Conservation (phyloP, 1,140 invertebrate genomes). For the Oreohelix idahoensis region DNA sequence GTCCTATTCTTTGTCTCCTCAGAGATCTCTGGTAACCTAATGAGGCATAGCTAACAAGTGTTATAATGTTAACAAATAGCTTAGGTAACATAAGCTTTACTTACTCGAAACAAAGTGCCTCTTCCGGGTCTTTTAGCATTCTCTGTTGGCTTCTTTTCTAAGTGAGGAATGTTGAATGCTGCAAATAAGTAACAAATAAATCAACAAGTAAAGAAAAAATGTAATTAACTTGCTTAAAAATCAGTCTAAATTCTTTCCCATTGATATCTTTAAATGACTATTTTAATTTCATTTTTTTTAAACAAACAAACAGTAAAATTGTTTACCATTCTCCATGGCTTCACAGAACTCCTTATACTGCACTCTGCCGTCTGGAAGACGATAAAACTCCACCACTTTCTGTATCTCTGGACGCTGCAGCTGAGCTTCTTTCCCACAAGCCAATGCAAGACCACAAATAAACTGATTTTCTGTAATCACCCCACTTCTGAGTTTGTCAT, state of each 20-base stretch:
- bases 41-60: too few relatives aligned
- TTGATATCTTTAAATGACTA: too few relatives aligned
- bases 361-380: slow-evolving; percentile 67
- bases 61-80: too few relatives aligned
- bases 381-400: slow-evolving; percentile 70
- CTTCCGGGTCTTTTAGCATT: slow-evolving; percentile 62
- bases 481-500: slow-evolving; percentile 71
- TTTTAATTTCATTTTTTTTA: too few relatives aligned
- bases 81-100: slow-evolving; percentile 36
- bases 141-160: slow-evolving; percentile 72
- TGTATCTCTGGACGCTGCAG: slow-evolving; percentile 68
- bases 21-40: too few relatives aligned
- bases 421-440: slow-evolving; percentile 71
- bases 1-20: too few relatives aligned
- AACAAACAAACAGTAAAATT: background rate
- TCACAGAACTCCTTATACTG: slow-evolving; percentile 72
- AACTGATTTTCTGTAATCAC: slow-evolving; percentile 73
- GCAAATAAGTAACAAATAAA: slow-evolving; percentile 42
- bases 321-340: slow-evolving; percentile 72
- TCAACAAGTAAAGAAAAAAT: too few relatives aligned
- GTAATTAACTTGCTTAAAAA: too few relatives aligned
- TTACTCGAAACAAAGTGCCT: slow-evolving; percentile 69
- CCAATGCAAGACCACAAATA: slow-evolving; percentile 67
- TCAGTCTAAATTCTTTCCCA: too few relatives aligned
- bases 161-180: slow-evolving; percentile 72